A percentile compares a stretch with the other conserved stretches of the same genome.
These are phyloP conservation scores for Calliphora vomitoria DNA, from an alignment of 2,888 invertebrate species.

Conservation along the genomic window DNA sequence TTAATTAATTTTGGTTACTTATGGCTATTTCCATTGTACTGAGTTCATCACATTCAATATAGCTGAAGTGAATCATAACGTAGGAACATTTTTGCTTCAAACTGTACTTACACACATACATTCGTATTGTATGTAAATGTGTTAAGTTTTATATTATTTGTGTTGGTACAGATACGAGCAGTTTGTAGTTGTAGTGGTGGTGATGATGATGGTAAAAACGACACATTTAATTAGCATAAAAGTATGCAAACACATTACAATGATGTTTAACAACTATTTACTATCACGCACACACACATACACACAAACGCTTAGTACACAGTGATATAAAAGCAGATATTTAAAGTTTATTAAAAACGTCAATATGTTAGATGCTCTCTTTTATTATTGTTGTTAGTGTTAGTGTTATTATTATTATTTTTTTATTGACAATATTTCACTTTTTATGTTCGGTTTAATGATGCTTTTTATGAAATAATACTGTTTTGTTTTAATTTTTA, in stretches of 20 bases:
- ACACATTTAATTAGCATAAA: slow-evolving; percentile 64
- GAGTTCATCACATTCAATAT: no score
- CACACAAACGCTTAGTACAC: neutral
- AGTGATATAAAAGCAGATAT: neutral
- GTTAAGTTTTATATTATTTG: slow-evolving; percentile 25
- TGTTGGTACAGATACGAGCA: neutral
- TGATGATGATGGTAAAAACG: slow-evolving; percentile 41
- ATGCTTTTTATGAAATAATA: slow-evolving; percentile 44
- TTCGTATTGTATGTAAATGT: slow-evolving; percentile 22
- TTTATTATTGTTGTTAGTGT: no score
- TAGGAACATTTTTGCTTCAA: neutral
- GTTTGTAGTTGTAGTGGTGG: neutral
- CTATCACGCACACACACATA: neutral
- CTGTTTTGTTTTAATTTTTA: slow-evolving; percentile 37
- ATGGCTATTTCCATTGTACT: no score
- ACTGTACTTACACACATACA: neutral
- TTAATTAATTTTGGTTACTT: no score
- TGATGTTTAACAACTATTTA: slow-evolving; percentile 27
- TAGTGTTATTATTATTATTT: slow-evolving; percentile 9
- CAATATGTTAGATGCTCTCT: slow-evolving; percentile 16
- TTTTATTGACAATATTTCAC: slow-evolving; percentile 29
- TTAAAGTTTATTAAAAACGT: slow-evolving; percentile 32
- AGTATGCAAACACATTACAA: slow-evolving; percentile 42
- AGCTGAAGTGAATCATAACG: no score
- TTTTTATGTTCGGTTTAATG: slow-evolving; percentile 46